phyloP scores from a whole-genome alignment of 1,140 invertebrate genomes.

The Luehdorfia chinensis region DNA sequence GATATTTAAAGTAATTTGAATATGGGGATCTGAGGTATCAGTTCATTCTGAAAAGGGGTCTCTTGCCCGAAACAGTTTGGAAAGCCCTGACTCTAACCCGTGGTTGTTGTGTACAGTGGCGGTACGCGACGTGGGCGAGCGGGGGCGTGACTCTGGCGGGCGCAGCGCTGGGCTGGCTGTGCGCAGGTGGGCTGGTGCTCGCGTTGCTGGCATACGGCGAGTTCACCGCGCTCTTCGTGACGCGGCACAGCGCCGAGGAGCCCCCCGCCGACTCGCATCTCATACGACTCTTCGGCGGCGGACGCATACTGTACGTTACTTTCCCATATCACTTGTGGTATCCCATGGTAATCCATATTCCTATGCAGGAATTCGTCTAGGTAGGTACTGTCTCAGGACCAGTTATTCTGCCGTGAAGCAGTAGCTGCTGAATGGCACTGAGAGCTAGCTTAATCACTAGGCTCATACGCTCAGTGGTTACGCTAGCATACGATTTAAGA shows the following conservation, averaged over 20 bases:
- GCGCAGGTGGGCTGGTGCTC: conserved; percentile 75
- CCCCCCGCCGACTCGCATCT: conserved; percentile 54
- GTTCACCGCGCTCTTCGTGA: conserved; percentile 82
- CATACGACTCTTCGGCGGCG: conserved; percentile 72
- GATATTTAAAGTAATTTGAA: not conserved
- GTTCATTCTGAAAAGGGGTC: not conserved
- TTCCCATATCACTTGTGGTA: too few relatives aligned
- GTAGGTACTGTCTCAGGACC: too few relatives aligned
- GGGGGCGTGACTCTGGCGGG: conserved; percentile 34
- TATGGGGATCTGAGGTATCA: not conserved
- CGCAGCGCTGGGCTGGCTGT: conserved; percentile 33
- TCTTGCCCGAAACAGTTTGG: not conserved
- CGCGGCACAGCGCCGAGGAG: conserved; percentile 47
- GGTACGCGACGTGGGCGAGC: conserved; percentile 53
- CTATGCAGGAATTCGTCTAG: too few relatives aligned
- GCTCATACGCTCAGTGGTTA: too few relatives aligned
- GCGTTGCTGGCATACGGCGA: conserved; percentile 86
- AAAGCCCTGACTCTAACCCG: not conserved
- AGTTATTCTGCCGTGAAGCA: too few relatives aligned
- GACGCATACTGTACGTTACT: conserved; percentile 75
- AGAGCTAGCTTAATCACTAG: too few relatives aligned
- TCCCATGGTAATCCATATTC: too few relatives aligned
- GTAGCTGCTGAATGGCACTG: too few relatives aligned
- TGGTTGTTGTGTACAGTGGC: conserved; percentile 57
- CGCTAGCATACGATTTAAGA: not conserved